Base-by-base conservation (phyloP, 1,140 invertebrate species). In the Lepidurus apus region DNA sequence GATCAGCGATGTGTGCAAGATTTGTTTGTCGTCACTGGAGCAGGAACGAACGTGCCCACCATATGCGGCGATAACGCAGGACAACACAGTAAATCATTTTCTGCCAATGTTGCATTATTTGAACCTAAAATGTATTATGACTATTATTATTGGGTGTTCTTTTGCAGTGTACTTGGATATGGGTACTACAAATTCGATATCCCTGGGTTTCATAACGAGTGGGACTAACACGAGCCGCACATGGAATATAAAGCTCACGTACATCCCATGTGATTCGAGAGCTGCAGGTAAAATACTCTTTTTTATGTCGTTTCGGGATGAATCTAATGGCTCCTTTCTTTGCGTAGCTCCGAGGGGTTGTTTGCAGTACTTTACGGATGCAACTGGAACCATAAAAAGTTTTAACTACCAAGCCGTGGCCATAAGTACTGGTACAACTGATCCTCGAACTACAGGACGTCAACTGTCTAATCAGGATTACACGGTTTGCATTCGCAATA, bases 1-100 rank as follows among this genome's bases (percentile, higher is more conserved):
- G 93, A 93, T 85, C 88, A 94, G 81, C 87, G 93, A 3, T 95
- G 93, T 82, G 91, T 92, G 79, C 92, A 92, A 80, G 93, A 95
- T 83, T 92, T 94, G 81, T 92, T 95, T 81, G 91, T 94, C 13
- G 91, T 95, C 1, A 93, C 93, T 1, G 93, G 93, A 7, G 90
- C 89, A 1, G 91, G 92, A 1, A 92, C 89, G 83, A 91, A 92
- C 0, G 88, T 93, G 0, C 92, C 93, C 10, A 88, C 89, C 0
- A 93, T 95, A 79, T 95, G 93, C 83, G 93, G 93, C 8, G 87
- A 86, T 42, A 95, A 94, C 80, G 88, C 89, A 24, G 93, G 92
- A 11, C 92, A 92, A 86, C 93, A 95, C 84, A 93, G 93, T 95
- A 87, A 91, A 90, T 87, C 24, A 74, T 43, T 11, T 53, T 44